Evolutionary conservation across 1,140 invertebrate genomes (phyloP), one percentile per base, ranked within the genome.

Genomic region (Protaetia brevitarsis): DNA sequence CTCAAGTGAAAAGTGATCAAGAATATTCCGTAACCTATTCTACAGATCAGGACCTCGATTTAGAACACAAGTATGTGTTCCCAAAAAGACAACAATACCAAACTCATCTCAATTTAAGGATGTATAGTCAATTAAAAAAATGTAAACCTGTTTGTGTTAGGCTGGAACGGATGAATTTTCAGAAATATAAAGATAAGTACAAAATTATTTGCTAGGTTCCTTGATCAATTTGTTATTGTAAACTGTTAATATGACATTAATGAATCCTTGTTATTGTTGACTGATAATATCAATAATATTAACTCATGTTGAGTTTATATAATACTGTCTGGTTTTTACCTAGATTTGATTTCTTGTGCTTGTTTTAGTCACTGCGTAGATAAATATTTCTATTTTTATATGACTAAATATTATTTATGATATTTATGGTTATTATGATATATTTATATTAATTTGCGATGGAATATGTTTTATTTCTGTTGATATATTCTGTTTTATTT

Each of bases 21-120:
- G 3, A 23, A 26, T n/a, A 56, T 26, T 57, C 63, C 16, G 19
- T 65, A 21, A 34, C 34, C 27, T 16, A 57, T 5, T 37, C 3
- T n/a, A 13, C 13, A 63, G 16, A 10, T 23, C 1, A 45, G 6
- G 21, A 57, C 45, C 30, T 30, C 21, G 60, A 67, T 26, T 34
- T 8, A 11, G 8, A 3, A 16, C 66, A 69, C 31, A 62, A 16
- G 4, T 74, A 71, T 62, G 71, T 69, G 13, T 70, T 73, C 29
- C 73, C 73, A 13, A 69, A 67, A 58, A 68, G 65, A 56, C 69
- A 72, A 57, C 64, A 67, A 28, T 56, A 72, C 64, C 67, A 70
- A 34, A 63, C 65, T 10, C 28, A 28, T 51, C 58, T 36, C 31
- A 29, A n/a, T 34, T 36, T 30, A 19, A 7, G 45, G 5, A 7